A percentile compares a stretch with the other conserved stretches of the same genome.
These are phyloP conservation scores for Macrostomum cliftonense DNA, from an alignment of 2,888 invertebrate species.

Conservation along the genomic window DNA sequence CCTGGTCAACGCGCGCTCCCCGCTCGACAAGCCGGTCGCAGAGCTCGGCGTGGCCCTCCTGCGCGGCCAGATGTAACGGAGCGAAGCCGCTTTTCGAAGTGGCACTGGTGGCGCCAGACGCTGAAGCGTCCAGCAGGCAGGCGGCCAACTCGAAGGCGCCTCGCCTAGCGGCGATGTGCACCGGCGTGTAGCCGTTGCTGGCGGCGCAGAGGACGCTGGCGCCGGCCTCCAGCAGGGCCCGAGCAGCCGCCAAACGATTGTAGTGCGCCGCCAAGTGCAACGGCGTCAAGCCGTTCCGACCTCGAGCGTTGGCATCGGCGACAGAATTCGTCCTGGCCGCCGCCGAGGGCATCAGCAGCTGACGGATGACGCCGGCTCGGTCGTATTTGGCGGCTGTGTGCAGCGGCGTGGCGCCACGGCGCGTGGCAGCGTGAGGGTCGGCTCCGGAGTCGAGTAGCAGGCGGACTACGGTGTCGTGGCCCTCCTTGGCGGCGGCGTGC, in stretches of 20 bases:
- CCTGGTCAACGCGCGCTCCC: not conserved
- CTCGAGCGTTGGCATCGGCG: not conserved
- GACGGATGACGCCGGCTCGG: conserved; percentile 69
- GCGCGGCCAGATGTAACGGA: conserved; percentile 71
- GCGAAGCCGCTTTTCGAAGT: conserved; percentile 55
- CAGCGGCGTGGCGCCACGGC: not conserved
- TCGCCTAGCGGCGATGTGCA: not conserved
- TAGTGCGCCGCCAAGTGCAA: not conserved
- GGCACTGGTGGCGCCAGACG: not conserved
- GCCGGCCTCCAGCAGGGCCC: not conserved
- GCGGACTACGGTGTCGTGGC: conserved; percentile 57
- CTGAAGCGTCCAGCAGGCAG: not conserved
- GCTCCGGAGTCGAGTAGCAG: conserved; percentile 86
- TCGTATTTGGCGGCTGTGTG: conserved; percentile 95
- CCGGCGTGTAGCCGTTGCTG: not conserved
- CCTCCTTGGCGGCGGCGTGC: conserved; percentile 94
- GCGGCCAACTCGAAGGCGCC: not conserved
- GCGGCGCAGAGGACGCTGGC: not conserved
- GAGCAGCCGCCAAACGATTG: not conserved
- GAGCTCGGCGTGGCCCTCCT: conserved; percentile 88
- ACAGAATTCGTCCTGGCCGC: conserved; percentile 62
- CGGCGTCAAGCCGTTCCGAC: not conserved
- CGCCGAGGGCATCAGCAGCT: conserved; percentile 86
- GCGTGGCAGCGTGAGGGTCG: conserved; percentile 4
- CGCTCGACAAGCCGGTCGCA: conserved; percentile 61